Evolutionary conservation across 1,140 invertebrate species (phyloP).

Genomic region (Camponotus vicinus): DNA sequence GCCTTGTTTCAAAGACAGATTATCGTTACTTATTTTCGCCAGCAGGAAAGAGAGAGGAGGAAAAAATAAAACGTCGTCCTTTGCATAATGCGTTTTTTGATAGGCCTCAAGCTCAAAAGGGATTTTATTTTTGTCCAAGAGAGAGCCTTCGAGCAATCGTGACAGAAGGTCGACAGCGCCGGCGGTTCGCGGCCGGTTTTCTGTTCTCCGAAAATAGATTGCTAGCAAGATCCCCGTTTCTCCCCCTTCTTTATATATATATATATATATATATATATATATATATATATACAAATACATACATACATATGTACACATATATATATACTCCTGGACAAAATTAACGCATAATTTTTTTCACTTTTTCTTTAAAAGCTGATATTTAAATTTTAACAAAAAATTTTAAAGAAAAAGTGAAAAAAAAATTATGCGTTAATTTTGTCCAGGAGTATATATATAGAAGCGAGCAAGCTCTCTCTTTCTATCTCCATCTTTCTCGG

Average conservation of each 20-base stretch:
- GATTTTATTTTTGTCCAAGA: conserved; percentile 60
- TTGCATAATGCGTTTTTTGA: conserved; percentile 45
- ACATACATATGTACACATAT: no score
- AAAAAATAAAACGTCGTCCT: background rate
- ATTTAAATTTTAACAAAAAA: no score
- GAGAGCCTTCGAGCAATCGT: conserved; percentile 34
- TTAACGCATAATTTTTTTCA: no score
- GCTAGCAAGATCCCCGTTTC: conserved; percentile 76
- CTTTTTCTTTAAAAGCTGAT: no score
- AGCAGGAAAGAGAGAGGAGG: background rate
- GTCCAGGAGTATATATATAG: background rate
- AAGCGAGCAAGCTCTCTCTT: conserved; percentile 51
- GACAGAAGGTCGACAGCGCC: conserved; percentile 43
- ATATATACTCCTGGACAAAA: no score
- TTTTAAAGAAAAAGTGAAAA: no score
- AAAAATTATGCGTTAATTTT: no score
- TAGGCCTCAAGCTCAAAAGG: conserved; percentile 15
- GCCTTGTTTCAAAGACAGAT: background rate
- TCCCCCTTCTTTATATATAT: conserved; percentile 71
- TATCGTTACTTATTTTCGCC: background rate
- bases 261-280: no score
- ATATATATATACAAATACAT: no score
- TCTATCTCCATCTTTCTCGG: conserved; percentile 75
- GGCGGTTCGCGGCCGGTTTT: conserved; percentile 75
- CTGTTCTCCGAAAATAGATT: conserved; percentile 85